These are phyloP conservation scores for Poecilobothrus nobilitatus DNA, from an alignment of 2,888 invertebrate genomes.

Conservation along the genomic window DNA sequence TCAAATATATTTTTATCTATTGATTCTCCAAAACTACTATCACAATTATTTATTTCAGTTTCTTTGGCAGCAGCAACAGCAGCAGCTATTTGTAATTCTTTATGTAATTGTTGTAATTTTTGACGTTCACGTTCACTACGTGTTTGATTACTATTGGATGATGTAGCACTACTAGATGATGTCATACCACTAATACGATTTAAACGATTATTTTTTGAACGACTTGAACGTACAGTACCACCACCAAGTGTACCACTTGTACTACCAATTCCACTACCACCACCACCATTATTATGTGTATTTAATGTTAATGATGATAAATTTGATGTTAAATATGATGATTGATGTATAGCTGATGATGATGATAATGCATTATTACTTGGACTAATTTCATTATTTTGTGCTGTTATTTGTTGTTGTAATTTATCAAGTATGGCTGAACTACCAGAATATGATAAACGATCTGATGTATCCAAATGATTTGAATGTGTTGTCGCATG, in stretches of 20 bases:
- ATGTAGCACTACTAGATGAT: constrained; percentile 49
- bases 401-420: constrained; percentile 28
- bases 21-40: constrained; percentile 20
- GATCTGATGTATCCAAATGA: constrained; percentile 26
- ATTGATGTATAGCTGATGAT: background rate
- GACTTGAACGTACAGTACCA: constrained; percentile 34
- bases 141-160: constrained; percentile 36
- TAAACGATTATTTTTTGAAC: constrained; percentile 33
- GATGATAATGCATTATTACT: background rate
- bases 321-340: constrained; percentile 3
- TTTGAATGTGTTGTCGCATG: constrained; percentile 29
- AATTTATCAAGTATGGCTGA: constrained; percentile 31
- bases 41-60: constrained; percentile 17
- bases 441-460: constrained; percentile 33
- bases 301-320: constrained; percentile 16
- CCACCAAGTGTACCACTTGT: constrained; percentile 35
- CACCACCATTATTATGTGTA: constrained; percentile 20
- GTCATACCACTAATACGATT: constrained; percentile 48
- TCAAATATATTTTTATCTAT: constrained; percentile 52
- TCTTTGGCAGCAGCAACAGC: constrained; percentile 15
- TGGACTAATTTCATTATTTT: constrained; percentile 11
- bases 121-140: constrained; percentile 33
- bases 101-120: constrained; percentile 30
- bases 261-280: constrained; percentile 22
- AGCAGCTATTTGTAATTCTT: constrained; percentile 28